phyloP scores from a whole-genome alignment of 2,797 vertebrate genomes.

The Sebastes hubbsi region DNA sequence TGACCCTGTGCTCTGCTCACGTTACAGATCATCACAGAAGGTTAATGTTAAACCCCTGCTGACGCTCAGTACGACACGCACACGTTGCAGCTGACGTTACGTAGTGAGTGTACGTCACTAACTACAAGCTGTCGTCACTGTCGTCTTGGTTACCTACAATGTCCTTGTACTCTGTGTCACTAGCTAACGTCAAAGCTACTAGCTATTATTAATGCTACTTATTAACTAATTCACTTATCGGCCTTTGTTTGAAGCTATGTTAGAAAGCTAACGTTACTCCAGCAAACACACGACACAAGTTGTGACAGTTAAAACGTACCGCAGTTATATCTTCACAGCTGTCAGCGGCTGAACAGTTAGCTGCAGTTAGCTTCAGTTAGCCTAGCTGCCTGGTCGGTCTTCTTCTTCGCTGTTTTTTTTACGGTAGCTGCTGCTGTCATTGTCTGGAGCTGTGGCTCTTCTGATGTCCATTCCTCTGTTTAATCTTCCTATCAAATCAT shows the following conservation, averaged over 20 bases:
- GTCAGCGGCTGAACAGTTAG: not conserved
- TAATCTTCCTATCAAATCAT: too few relatives aligned
- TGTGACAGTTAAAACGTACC: constrained; percentile 5
- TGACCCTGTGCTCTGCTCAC: not conserved
- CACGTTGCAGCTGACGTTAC: not conserved
- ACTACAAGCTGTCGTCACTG: not conserved
- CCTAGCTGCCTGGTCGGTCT: not conserved
- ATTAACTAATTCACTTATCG: not conserved
- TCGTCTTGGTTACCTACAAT: not conserved
- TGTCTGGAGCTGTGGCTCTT: not conserved
- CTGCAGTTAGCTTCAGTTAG: too few relatives aligned
- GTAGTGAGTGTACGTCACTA: not conserved
- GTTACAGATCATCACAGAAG: not conserved
- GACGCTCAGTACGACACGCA: not conserved
- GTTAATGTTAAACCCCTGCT: not conserved
- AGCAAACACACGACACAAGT: not conserved
- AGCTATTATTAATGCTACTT: too few relatives aligned
- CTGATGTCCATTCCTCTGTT: not conserved
- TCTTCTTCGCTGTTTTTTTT: not conserved
- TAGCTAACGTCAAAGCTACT: not conserved
- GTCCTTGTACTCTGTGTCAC: not conserved
- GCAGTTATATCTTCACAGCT: not conserved
- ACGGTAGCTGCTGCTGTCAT: not conserved
- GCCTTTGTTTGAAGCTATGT: too few relatives aligned
- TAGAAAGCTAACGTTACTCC: not conserved